Evolutionary conservation across 2,113 vertebrate genomes (phyloP).

Genomic region (Grallaria varia): DNA sequence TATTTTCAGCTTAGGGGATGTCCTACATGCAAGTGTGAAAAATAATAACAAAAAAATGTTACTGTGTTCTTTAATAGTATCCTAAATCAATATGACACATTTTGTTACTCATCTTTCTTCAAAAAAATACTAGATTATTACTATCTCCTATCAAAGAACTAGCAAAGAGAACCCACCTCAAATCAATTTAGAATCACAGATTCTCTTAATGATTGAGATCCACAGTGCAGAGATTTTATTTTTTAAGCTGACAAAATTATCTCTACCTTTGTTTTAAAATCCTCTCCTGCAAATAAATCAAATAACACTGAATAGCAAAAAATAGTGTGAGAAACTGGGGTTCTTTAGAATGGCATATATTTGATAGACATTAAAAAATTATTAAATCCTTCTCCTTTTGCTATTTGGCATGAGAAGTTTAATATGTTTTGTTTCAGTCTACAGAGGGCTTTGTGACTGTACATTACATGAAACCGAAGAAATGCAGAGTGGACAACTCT

Average conservation of each 20-base stretch:
- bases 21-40: not conserved
- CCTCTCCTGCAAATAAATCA: not conserved
- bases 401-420: conserved; percentile 14
- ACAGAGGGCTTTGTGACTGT: not conserved
- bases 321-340: not conserved
- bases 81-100: conserved; percentile 29
- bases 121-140: conserved; percentile 55
- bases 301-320: conserved; percentile 27
- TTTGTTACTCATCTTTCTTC: conserved; percentile 39
- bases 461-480: conserved; percentile 51
- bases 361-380: conserved; percentile 47
- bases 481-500: conserved; percentile 36
- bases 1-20: conserved; percentile 7
- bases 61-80: not conserved
- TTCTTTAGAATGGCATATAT: conserved; percentile 43
- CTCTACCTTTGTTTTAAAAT: conserved; percentile 45
- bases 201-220: conserved; percentile 46
- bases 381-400: conserved; percentile 17
- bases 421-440: conserved; percentile 33
- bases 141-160: conserved; percentile 44
- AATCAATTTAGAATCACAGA: conserved; percentile 58
- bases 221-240: conserved; percentile 55
- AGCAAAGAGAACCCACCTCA: conserved; percentile 31
- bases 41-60: not conserved
- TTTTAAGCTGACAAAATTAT: conserved; percentile 63